Conservation (phyloP, 2,797 vertebrate species). For the Poecilia velifera region DNA sequence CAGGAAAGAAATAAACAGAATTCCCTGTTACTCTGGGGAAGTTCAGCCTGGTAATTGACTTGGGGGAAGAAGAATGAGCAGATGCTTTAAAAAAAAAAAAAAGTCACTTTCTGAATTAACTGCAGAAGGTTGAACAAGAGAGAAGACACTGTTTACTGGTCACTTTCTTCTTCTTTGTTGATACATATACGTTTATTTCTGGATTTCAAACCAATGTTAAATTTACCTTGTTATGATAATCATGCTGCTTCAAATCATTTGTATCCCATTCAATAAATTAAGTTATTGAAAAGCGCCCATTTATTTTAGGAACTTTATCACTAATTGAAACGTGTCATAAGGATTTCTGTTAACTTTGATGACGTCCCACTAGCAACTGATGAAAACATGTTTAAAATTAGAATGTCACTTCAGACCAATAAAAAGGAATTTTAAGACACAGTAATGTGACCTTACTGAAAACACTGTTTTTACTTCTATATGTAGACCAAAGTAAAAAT, state of each 20-base stretch:
- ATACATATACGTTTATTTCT: too few species aligned
- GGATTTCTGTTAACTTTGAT: too few species aligned
- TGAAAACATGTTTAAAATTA: background rate
- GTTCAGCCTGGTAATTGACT: conserved; percentile 86
- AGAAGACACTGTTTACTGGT: conserved; percentile 36
- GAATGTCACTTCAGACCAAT: background rate
- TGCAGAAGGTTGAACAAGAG: conserved; percentile 32
- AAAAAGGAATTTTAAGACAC: too few species aligned
- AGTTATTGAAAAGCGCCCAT: background rate
- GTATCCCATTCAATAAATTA: too few species aligned
- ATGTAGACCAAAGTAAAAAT: background rate
- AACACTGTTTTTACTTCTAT: background rate
- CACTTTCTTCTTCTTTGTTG: conserved; percentile 20
- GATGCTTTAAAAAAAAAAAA: conserved; percentile 64
- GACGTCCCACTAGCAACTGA: background rate
- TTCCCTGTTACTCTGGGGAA: conserved; percentile 80
- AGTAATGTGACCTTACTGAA: background rate
- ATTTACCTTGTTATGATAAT: background rate
- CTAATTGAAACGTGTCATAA: too few species aligned
- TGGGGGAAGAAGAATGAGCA: conserved; percentile 69
- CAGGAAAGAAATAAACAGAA: conserved; percentile 72
- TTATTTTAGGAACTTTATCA: background rate
- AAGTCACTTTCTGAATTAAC: conserved; percentile 63
- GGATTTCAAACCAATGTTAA: background rate
- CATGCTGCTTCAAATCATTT: background rate